Evolutionary conservation across 2,888 invertebrate species (phyloP).

Genomic region (Caenorhabditis drosophilae): DNA sequence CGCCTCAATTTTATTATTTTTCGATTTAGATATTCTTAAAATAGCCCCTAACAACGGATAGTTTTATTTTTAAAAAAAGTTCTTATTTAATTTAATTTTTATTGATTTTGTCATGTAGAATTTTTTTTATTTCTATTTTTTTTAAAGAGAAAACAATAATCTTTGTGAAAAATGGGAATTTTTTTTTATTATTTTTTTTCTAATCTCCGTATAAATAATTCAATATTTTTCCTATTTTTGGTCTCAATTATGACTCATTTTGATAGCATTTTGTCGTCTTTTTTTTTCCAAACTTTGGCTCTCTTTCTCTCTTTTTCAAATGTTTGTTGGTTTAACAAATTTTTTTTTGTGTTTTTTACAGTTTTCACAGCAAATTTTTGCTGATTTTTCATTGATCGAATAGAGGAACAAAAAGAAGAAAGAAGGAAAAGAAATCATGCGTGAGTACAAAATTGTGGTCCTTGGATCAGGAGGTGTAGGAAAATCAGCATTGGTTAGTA

Average conservation of each 20-base stretch:
- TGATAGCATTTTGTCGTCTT: background rate
- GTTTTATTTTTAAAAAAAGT: no score
- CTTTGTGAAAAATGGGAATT: background rate
- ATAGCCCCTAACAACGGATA: no score
- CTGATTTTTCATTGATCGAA: background rate
- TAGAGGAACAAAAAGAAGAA: no score
- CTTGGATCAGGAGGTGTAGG: slow-evolving; percentile 99
- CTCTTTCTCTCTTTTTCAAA: background rate
- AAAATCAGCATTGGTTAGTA: slow-evolving; percentile 84
- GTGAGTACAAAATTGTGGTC: slow-evolving; percentile 99
- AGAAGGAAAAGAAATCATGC: no score
- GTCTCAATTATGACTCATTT: background rate
- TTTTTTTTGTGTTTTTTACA: no score
- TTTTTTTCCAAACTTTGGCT: background rate
- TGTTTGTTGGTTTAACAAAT: no score
- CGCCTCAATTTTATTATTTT: no score
- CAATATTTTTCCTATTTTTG: background rate
- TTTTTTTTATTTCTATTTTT: background rate
- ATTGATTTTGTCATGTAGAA: background rate
- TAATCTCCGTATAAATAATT: background rate
- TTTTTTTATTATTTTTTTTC: background rate
- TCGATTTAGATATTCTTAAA: no score
- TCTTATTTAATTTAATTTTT: no score
- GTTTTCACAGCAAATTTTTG: no score
- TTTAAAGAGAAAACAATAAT: background rate